A percentile compares a stretch with the other conserved stretches of the same genome.
Conservation (phyloP, 1,140 invertebrate genomes). For the Formica selysi region DNA sequence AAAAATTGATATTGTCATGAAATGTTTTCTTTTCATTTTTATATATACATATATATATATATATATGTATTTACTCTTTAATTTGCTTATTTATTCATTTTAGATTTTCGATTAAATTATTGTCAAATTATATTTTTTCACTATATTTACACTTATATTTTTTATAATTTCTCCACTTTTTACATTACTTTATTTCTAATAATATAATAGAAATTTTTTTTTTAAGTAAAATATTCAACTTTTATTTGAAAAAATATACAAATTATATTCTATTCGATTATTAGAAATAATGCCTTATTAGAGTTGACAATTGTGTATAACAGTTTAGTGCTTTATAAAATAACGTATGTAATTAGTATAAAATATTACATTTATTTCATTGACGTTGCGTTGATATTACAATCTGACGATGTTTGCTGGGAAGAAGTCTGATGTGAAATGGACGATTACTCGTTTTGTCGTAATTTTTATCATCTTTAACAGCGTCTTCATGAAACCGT, state of each 20-base stretch:
- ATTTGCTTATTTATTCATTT: neutral
- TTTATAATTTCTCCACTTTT: neutral
- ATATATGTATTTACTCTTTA: neutral
- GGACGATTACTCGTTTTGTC: neutral
- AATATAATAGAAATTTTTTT: constrained; percentile 16
- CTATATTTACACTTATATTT: no score
- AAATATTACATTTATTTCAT: no score
- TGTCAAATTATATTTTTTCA: neutral
- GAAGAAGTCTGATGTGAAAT: no score
- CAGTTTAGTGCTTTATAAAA: no score
- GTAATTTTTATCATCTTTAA: neutral
- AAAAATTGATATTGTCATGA: no score
- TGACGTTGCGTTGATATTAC: neutral
- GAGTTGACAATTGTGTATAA: no score
- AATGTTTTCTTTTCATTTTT: neutral
- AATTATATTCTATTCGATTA: neutral
- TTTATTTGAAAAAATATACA: neutral
- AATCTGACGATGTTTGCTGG: neutral
- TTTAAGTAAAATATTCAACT: neutral
- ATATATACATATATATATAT: no score
- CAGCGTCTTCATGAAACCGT: constrained; percentile 4
- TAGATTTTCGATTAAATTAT: neutral
- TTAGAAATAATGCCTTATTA: no score
- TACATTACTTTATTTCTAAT: neutral
- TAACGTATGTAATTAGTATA: no score